Conservation (phyloP, 2,797 vertebrate species). For the Leptatherina wallacei region DNA sequence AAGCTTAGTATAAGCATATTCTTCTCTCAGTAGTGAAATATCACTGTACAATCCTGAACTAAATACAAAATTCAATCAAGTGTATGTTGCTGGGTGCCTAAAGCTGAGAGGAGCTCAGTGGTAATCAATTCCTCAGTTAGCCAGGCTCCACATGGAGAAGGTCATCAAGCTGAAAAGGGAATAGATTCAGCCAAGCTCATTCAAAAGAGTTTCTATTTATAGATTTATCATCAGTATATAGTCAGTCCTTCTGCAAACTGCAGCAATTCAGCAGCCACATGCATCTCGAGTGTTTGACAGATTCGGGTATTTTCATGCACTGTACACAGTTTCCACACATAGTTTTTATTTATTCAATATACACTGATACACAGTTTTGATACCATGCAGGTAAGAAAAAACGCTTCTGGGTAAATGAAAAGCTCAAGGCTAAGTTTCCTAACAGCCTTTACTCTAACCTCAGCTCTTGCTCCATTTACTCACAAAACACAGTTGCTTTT, state of each 20-base stretch:
- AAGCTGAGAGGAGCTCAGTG: slow-evolving; percentile 51
- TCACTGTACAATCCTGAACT: neutral
- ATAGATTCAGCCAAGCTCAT: slow-evolving; percentile 53
- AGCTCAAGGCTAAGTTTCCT: slow-evolving; percentile 52
- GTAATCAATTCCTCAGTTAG: slow-evolving; percentile 53
- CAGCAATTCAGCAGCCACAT: slow-evolving; percentile 6
- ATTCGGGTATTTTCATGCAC: slow-evolving; percentile 35
- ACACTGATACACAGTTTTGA: slow-evolving; percentile 71
- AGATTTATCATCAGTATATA: slow-evolving; percentile 51
- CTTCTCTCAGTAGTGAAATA: neutral
- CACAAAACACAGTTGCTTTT: slow-evolving; percentile 34
- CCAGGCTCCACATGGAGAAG: slow-evolving; percentile 46
- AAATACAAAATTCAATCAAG: slow-evolving; percentile 4
- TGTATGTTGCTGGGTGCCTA: slow-evolving; percentile 25
- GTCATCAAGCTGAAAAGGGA: slow-evolving; percentile 61
- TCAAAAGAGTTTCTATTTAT: slow-evolving; percentile 66
- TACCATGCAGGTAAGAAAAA: slow-evolving; percentile 77
- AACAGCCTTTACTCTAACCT: slow-evolving; percentile 28
- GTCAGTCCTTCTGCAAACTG: slow-evolving; percentile 24
- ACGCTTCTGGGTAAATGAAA: slow-evolving; percentile 62
- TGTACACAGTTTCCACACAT: slow-evolving; percentile 65
- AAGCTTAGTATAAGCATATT: neutral
- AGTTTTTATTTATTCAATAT: slow-evolving; percentile 79
- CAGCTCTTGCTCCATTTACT: slow-evolving; percentile 38
- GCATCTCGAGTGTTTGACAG: slow-evolving; percentile 12